Percentiles rank a stretch among this genome's conserved stretches.
These are phyloP conservation scores for Lasaia peninsularis DNA, from an alignment of 1,140 invertebrate genomes.

Conservation along the genomic window DNA sequence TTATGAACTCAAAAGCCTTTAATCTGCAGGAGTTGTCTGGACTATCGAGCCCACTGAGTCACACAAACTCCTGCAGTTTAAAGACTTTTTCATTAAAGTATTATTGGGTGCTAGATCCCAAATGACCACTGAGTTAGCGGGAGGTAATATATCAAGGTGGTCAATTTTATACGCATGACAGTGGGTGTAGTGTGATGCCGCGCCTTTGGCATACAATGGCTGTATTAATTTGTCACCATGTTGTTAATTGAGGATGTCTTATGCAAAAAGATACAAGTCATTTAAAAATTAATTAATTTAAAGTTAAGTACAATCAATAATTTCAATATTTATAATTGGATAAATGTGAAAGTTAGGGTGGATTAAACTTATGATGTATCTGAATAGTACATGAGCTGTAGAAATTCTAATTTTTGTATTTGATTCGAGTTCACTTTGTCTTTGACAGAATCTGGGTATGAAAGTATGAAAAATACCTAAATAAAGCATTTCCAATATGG, in stretches of 20 bases:
- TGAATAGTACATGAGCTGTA: too few species aligned
- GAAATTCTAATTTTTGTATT: too few species aligned
- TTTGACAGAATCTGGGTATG: too few species aligned
- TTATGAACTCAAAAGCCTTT: neutral
- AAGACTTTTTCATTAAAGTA: neutral
- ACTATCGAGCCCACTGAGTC: neutral
- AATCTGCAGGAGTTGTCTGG: neutral
- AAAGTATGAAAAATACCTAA: too few species aligned
- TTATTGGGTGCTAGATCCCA: conserved; percentile 1
- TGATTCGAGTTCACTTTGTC: too few species aligned
- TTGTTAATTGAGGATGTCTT: conserved; percentile 43
- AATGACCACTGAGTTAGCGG: conserved; percentile 5
- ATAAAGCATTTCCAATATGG: too few species aligned
- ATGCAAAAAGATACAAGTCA: conserved; percentile 20
- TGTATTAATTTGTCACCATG: conserved; percentile 51
- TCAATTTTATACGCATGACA: conserved; percentile 6
- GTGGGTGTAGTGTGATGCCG: conserved; percentile 26
- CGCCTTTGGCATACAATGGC: conserved; percentile 43
- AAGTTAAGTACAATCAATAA: too few species aligned
- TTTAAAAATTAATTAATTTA: too few species aligned
- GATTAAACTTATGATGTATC: too few species aligned
- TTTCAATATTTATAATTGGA: too few species aligned
- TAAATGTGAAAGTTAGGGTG: too few species aligned
- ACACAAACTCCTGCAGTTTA: neutral
- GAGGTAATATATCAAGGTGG: conserved; percentile 9